Evolutionary conservation across 2,888 invertebrate species (phyloP), one percentile per base, ranked within the genome.

Genomic region (Masnerella sp.): DNA sequence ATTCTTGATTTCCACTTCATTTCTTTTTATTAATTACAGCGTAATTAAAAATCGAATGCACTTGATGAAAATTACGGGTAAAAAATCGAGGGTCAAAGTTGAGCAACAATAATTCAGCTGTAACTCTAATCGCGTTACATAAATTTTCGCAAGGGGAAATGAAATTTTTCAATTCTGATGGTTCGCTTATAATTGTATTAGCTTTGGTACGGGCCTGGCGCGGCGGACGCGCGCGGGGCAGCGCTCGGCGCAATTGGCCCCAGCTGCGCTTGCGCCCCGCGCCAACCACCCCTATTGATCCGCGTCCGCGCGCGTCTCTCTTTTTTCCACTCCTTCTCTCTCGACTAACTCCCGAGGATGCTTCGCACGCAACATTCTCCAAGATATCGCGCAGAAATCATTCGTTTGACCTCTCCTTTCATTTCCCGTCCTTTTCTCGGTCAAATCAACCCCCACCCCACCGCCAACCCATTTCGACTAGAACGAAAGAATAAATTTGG

Each of bases 281-380:
- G 76, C 76, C 71, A 77, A 77, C 78, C 74, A 79, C 83, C 79
- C 81, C 83, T 85, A 85, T 85, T 83, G 85, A 85, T 85, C 85
- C 81, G 75, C n/a, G n/a, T n/a, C n/a, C 74, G 45, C 17, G 8
- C 64, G 58, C 28, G 20, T 74, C 56, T 54, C 36, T 47, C 34
- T 56, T 15, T 22, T 15, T 2, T 12, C 8, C 20, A 2, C 3
- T 30, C 15, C 14, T 4, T 59, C 51, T 51, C 68, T 36, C 36
- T 58, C 51, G 36, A 22, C 25, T 62, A 61, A 61, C 72, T 70
- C 45, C 78, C 75, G 78, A 82, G 82, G 79, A 83, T 79, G 77
- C 79, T 68, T 81, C 78, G 81, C 81, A 83, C 82, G 83, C 84
- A 82, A 84, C 81, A 83, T 85, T 80, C 80, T 77, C 73, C 77